A percentile compares a stretch with the other conserved stretches of the same genome.
phyloP scores from a whole-genome alignment of 1,140 invertebrate species.

The Trinorchestia longiramus region DNA sequence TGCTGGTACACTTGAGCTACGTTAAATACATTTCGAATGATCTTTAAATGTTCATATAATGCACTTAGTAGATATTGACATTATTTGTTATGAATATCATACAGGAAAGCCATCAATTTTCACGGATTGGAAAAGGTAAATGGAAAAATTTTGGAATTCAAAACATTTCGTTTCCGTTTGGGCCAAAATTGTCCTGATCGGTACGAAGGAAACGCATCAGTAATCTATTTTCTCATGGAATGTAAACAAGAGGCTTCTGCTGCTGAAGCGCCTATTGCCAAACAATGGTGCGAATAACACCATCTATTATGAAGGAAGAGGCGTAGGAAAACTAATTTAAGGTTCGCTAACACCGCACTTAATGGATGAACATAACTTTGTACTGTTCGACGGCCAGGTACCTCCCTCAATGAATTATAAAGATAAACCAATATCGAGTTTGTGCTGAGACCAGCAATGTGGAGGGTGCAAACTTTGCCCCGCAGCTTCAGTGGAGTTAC shows the following conservation, averaged over 20 bases:
- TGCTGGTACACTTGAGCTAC: not conserved
- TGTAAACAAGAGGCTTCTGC: not conserved
- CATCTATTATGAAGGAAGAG: constrained; percentile 26
- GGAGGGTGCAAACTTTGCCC: not conserved
- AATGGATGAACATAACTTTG: constrained; percentile 50
- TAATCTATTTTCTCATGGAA: constrained; percentile 18
- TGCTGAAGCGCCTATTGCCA: constrained; percentile 16
- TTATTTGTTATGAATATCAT: not conserved
- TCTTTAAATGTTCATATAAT: not conserved
- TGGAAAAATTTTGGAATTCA: not conserved
- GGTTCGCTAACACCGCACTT: constrained; percentile 33
- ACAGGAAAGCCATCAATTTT: not conserved
- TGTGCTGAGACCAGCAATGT: not conserved
- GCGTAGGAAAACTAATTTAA: constrained; percentile 47
- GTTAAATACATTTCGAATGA: not conserved
- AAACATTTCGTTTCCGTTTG: not conserved
- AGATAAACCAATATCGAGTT: constrained; percentile 45
- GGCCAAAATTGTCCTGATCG: not conserved
- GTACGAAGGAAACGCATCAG: not conserved
- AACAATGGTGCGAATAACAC: constrained; percentile 49
- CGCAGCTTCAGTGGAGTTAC: not conserved
- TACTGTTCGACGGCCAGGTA: constrained; percentile 43
- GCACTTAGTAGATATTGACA: not conserved
- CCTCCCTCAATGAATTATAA: not conserved
- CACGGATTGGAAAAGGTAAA: not conserved